Base-by-base conservation (phyloP, 2,797 vertebrate genomes). In the Onychomys torridus region DNA sequence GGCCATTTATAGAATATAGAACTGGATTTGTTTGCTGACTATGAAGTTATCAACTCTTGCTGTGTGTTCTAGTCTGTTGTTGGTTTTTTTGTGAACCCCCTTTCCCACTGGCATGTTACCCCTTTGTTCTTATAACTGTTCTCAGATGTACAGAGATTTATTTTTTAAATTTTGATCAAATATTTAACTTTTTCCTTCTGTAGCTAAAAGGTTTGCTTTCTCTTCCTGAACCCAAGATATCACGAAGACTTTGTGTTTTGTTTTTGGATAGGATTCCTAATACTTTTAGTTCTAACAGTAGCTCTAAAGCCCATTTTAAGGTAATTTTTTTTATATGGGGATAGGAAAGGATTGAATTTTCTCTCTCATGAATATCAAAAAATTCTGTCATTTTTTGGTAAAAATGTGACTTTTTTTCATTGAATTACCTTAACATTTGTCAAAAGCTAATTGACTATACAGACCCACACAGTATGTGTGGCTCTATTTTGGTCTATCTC, bases 351-450 rank as follows among this genome's bases (percentile, higher is more conserved):
- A 43, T 55, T 95, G 34, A 77, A 19, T 16, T 83, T 11, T 43
- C 5, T 25, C 12, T 34, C 5, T 21, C 11, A 89, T 34, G 21
- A n/a, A 57, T 87, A 52, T 57, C 32, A 95, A 40, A 40, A 88
- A 77, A 69, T 81, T 81, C 52, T 92, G n/a, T 59, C 3, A 10
- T 61, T 93, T 90, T 43, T 67, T 29, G 23, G 32, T 76, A 29
- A 93, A 88, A 75, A 10, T 32, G 67, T 89, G 71, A 89, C 52
- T 89, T 46, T 71, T 95, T 89, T 34, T 52, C 92, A 14, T 89
- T 92, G 61, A 91, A 55, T 95, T 95, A 29, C 21, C 55, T 92
- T 96, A 61, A 69, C 23, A 90, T 21, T 90, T 93, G 67, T 87
- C 37, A 93, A 96, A 96, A 82, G 43, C 40, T 94, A 82, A 78